Base-by-base conservation (phyloP, 2,113 vertebrate genomes). In the Rhabdornis inornatus region DNA sequence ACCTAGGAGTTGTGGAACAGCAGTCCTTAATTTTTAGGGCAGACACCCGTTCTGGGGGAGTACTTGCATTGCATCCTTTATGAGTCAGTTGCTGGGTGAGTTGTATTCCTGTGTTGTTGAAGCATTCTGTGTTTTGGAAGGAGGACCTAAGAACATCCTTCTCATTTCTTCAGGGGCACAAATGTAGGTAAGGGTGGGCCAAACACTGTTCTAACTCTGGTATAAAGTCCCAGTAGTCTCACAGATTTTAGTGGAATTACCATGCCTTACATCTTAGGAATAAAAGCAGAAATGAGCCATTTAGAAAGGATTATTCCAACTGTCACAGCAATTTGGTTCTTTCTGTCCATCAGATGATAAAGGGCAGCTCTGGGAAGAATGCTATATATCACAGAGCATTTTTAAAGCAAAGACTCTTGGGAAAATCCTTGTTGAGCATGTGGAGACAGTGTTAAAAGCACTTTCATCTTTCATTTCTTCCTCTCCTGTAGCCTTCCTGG, bases 391-490 rank as follows among this genome's bases (percentile, higher is more conserved):
- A 50, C 18, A 25, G 40, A 57, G 19, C 8, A 47, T 86, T 88
- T 92, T 70, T 57, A 57, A 94, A 79, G 75, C 42, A 86, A 86
- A 69, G 18, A 33, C 25, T n/a, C 42, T 57, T 80, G 85, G 95
- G 79, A 92, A 95, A 94, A 90, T 90, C 52, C 35, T 78, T 89
- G 59, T 70, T 85, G 79, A 88, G 59, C 78, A 75, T 89, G 68
- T 83, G 88, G 75, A 92, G 53, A 63, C 57, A 66, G 66, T 40
- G 31, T 83, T 92, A 88, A 91, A 87, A 91, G 77, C 59, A 70
- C 78, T 91, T 95, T 85, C 44, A 92, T 95, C 59, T 92, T 87
- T 76, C 86, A 55, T 94, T 92, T 94, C 82, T 95, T 94, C 91
- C 89, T 80, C 39, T 91, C 84, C 76, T 74, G 33, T 83, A 85